A percentile compares a stretch with the other conserved stretches of the same genome.
Conservation (phyloP, 92 coral and sea anemone species). For the Phenganax marumi region DNA sequence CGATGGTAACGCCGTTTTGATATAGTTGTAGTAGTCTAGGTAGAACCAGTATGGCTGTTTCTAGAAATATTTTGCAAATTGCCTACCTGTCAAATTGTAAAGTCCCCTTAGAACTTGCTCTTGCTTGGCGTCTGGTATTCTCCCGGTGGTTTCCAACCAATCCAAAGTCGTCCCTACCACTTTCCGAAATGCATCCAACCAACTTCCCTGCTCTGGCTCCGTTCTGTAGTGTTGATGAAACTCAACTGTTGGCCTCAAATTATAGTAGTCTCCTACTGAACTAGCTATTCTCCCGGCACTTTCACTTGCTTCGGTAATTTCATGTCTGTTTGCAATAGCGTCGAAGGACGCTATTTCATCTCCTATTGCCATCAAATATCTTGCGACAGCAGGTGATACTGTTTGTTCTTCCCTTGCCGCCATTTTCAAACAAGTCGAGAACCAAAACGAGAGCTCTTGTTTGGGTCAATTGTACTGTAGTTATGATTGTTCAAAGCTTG, state of each 20-base stretch:
- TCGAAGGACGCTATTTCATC: background rate
- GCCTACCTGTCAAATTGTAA: slow-evolving; percentile 4
- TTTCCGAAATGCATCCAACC: background rate
- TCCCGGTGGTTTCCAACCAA: background rate
- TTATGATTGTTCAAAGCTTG: no score
- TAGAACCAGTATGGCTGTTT: no score
- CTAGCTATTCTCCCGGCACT: background rate
- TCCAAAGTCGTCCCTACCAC: background rate
- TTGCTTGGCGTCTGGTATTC: background rate
- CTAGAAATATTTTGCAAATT: background rate
- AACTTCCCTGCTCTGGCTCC: background rate
- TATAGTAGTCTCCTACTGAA: background rate
- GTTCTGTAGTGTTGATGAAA: background rate
- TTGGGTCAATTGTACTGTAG: no score
- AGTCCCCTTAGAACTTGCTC: background rate
- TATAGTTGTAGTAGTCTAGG: no score
- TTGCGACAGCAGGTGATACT: background rate
- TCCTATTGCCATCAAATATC: background rate
- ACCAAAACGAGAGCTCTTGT: background rate
- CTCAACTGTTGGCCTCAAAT: background rate
- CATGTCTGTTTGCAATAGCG: background rate
- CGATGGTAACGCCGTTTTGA: no score
- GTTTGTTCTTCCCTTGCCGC: background rate
- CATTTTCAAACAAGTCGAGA: background rate
- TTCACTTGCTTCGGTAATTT: background rate